phyloP scores from a whole-genome alignment of 2,888 invertebrate species.

The Melikaiella ostensackeni region DNA sequence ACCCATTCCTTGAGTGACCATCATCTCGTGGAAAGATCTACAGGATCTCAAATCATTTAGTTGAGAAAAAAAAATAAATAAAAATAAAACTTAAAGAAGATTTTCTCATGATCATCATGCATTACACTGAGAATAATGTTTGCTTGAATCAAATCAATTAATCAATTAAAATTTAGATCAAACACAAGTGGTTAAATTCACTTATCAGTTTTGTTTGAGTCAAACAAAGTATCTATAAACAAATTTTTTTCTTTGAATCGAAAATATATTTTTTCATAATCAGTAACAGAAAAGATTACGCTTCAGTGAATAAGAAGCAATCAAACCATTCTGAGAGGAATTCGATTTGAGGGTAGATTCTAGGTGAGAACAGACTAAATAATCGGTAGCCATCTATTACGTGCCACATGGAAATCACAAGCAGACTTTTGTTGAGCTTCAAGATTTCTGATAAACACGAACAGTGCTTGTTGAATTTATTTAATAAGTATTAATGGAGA shows the following conservation, averaged over 20 bases:
- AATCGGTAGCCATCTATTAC: constrained; percentile 30
- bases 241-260: too few relatives aligned
- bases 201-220: too few relatives aligned
- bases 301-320: constrained; percentile 23
- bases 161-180: too few relatives aligned
- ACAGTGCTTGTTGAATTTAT: constrained; percentile 23
- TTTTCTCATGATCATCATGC: constrained; percentile 47
- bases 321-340: constrained; percentile 8
- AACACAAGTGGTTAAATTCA: too few relatives aligned
- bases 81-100: too few relatives aligned
- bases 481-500: constrained; percentile 2
- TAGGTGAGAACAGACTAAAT: constrained; percentile 32
- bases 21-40: constrained; percentile 72
- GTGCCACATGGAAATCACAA: constrained; percentile 23
- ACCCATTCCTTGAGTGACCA: constrained; percentile 71
- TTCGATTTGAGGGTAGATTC: constrained; percentile 29
- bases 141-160: too few relatives aligned
- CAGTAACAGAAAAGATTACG: neutral
- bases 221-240: too few relatives aligned
- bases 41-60: constrained; percentile 69
- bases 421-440: constrained; percentile 12
- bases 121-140: too few relatives aligned
- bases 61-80: constrained; percentile 47
- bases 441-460: constrained; percentile 27
- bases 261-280: too few relatives aligned